Evolutionary conservation across 2,888 invertebrate genomes (phyloP).

Genomic region (Ashinkailepas kermadecensis): DNA sequence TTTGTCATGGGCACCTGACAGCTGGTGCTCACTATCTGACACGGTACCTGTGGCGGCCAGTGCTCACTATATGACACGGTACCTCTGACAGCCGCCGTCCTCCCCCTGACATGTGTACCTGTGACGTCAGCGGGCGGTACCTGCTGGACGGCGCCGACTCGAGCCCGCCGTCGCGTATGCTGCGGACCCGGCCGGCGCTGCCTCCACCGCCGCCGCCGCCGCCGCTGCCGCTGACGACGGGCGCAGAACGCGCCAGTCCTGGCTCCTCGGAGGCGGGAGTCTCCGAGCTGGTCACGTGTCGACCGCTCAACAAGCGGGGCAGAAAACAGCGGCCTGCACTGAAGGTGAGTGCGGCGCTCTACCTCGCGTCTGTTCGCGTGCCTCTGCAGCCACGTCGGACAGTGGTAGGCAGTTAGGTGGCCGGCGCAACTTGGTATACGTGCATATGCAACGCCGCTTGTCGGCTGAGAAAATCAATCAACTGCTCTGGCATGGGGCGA

Average conservation of each 20-base stretch:
- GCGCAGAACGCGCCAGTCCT: conserved; percentile 38
- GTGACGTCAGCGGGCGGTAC: neutral
- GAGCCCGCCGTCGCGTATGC: neutral
- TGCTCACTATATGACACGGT: too few species aligned
- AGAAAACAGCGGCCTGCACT: neutral
- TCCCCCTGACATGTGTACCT: too few species aligned
- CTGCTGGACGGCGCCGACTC: neutral
- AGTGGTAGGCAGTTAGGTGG: too few species aligned
- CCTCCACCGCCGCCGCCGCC: neutral
- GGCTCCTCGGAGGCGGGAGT: conserved; percentile 45
- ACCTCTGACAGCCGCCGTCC: too few species aligned
- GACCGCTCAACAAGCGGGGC: conserved; percentile 24
- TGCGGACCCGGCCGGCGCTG: neutral
- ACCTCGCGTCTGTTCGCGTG: too few species aligned
- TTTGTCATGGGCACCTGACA: neutral
- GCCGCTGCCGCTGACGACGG: conserved; percentile 41
- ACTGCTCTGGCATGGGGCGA: too few species aligned
- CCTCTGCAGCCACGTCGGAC: too few species aligned
- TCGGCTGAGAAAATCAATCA: too few species aligned
- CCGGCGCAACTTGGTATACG: too few species aligned
- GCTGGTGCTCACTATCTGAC: neutral
- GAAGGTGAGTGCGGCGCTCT: neutral
- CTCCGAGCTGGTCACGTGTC: conserved; percentile 24
- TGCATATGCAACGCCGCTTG: too few species aligned
- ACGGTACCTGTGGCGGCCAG: too few species aligned